These are phyloP conservation scores for Eupithecia exiguata DNA, from an alignment of 2,888 invertebrate genomes.

Conservation along the genomic window DNA sequence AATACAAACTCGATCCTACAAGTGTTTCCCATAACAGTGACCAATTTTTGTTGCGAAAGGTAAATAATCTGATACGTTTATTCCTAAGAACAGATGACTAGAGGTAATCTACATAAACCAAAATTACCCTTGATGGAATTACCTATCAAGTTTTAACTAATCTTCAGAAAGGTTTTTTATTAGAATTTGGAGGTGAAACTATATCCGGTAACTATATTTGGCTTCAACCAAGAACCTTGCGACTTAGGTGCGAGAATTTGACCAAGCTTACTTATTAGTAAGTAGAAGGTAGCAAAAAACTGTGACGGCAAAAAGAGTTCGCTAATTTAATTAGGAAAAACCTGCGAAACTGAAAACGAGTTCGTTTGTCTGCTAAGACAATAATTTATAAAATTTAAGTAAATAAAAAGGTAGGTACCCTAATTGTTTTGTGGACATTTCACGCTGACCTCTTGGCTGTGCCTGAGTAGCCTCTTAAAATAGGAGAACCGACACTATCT, in stretches of 20 bases:
- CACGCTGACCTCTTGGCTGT: neutral
- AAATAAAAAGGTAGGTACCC: neutral
- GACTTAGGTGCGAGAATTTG: neutral
- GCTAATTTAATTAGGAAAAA: neutral
- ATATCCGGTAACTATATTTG: neutral
- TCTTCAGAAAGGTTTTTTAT: neutral
- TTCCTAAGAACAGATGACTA: conserved; percentile 1
- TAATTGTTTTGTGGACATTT: too few relatives aligned
- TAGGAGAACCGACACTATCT: neutral
- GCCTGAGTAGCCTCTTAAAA: neutral
- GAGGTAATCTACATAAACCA: neutral
- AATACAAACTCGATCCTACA: neutral
- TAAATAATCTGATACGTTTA: neutral
- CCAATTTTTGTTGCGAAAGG: conserved; percentile 1
- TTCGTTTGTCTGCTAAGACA: neutral
- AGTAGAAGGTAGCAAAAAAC: neutral
- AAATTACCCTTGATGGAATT: neutral
- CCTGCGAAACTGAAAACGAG: neutral
- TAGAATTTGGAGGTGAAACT: neutral
- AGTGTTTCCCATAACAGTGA: neutral
- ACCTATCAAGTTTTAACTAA: neutral
- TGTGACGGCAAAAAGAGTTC: neutral
- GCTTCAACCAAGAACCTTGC: neutral
- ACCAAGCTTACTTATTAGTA: neutral
- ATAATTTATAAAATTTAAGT: neutral